Evolutionary conservation across 1,140 invertebrate species (phyloP), one percentile per base, ranked within the genome.

Genomic region (Tenebrio molitor): DNA sequence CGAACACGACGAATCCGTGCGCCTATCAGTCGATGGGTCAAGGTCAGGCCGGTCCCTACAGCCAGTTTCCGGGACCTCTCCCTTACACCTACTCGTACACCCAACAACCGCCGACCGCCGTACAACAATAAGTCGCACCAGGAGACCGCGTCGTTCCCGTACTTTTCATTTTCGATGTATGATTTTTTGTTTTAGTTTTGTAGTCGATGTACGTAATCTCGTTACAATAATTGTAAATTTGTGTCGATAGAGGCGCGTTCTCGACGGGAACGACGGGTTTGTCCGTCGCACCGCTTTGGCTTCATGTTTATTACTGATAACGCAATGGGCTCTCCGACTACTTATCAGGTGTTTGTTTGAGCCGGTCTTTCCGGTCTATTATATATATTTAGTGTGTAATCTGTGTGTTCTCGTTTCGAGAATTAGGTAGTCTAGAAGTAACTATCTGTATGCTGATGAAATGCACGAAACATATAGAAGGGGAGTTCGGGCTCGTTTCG

Each of bases 401-500:
- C 36, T 41, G 64, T 66, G 64, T 66, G 64, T 66, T 66, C 42
- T 66, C 64, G 19, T 8, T 14, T 5, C 33, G 39, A 66, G 23
- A 42, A 23, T 44, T 44, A 41, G 64, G 36, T 66, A 66, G 64
- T 66, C n/a, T 66, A 66, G 36, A 21, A 73, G n/a, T 77, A 76
- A 73, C 68, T 79, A 79, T 82, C 85, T 87, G 85, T 87, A 88
- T 87, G 86, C 87, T 87, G 85, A 86, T 87, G 87, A 88, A 88
- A 88, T 88, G 87, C 87, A 88, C 87, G 87, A 88, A 88, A 88
- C 87, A 84, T n/a, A n/a, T 88, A 88, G 87, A 88, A 88, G 86
- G 82, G 86, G 86, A 84, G 84, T 80, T 80, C 74, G 77, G 76
- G 77, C 77, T 77, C 68, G 71, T 75, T 79, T 79, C 66, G 66